Conservation (phyloP, 2,113 vertebrate genomes). For the Pelusios castaneus region DNA sequence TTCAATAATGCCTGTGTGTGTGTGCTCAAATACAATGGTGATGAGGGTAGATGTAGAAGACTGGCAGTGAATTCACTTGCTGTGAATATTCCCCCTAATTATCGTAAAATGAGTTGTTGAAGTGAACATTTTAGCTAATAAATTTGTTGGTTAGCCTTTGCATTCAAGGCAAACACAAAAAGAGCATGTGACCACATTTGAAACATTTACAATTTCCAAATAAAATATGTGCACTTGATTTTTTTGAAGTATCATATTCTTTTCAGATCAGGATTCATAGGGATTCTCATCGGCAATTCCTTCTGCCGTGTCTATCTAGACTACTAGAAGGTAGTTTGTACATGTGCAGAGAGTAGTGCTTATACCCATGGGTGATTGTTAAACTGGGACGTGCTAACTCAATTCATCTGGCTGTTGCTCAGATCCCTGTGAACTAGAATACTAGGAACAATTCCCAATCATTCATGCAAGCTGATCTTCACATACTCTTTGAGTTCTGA, state of each 20-base stretch:
- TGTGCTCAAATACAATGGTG: background rate
- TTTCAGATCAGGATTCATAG: background rate
- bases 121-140: background rate
- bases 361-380: background rate
- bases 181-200: background rate
- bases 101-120: background rate
- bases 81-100: background rate
- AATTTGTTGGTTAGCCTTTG: background rate
- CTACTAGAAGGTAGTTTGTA: background rate
- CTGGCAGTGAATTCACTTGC: background rate
- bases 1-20: background rate
- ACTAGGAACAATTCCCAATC: background rate
- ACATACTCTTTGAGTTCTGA: background rate
- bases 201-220: background rate
- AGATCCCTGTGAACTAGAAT: background rate
- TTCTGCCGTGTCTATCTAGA: background rate
- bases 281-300: background rate
- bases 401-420: background rate
- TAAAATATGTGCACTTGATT: background rate
- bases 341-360: accelerated
- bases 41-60: background rate
- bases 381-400: background rate
- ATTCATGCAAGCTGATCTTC: background rate
- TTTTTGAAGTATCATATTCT: background rate
- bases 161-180: background rate